These are phyloP conservation scores for Catharus ustulatus DNA, from an alignment of 2,797 vertebrate genomes.

Conservation along the genomic window DNA sequence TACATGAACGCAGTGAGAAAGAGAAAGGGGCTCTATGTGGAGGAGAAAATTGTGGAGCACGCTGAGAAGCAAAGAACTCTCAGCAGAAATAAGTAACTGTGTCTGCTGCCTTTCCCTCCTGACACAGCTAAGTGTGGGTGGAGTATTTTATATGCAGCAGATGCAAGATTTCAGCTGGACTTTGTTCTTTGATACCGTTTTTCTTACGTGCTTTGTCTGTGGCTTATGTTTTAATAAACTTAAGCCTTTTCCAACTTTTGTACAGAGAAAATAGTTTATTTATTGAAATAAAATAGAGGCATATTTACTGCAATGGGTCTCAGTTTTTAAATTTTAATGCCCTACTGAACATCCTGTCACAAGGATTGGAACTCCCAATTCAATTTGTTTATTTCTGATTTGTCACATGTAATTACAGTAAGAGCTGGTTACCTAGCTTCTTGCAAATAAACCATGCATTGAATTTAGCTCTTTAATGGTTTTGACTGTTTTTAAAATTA, in stretches of 20 bases:
- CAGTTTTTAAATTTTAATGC: not conserved
- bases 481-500: not conserved
- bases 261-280: conserved; percentile 19
- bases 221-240: conserved; percentile 56
- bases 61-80: conserved; percentile 96
- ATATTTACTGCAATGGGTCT: not conserved
- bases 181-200: not conserved
- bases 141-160: conserved; percentile 16
- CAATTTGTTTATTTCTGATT: not conserved
- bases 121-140: not conserved
- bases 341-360: not conserved
- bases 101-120: not conserved
- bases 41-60: conserved; percentile 94
- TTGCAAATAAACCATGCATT: conserved; percentile 48
- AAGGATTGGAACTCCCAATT: not conserved
- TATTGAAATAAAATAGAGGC: conserved; percentile 21
- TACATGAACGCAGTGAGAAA: conserved; percentile 92
- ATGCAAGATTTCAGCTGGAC: conserved; percentile 4
- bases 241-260: conserved; percentile 31
- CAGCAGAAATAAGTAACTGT: conserved; percentile 88
- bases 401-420: not conserved
- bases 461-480: not conserved
- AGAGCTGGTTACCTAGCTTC: not conserved
- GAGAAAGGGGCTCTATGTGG: conserved; percentile 93
- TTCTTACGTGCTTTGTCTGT: not conserved